These are phyloP conservation scores for Beris morrisii DNA, from an alignment of 2,888 invertebrate species.

Conservation along the genomic window DNA sequence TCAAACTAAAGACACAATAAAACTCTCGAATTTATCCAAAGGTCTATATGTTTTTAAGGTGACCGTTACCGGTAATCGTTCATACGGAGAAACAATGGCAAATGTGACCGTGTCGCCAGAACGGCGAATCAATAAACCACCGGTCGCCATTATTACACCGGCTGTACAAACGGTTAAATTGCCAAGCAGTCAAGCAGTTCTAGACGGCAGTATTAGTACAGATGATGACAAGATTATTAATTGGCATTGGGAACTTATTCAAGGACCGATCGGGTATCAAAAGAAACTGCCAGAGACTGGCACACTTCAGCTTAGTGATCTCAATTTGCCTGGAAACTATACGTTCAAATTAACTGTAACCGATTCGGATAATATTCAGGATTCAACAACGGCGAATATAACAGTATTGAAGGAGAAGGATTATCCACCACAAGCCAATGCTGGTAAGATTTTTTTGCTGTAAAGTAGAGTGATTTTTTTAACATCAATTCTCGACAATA, in stretches of 20 bases:
- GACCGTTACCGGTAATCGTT: conserved; percentile 76
- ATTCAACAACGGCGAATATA: conserved; percentile 84
- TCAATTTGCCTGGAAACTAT: conserved; percentile 85
- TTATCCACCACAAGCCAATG: conserved; percentile 94
- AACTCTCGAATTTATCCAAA: conserved; percentile 79
- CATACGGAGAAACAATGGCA: conserved; percentile 79
- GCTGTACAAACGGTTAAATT: conserved; percentile 82
- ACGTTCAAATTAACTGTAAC: conserved; percentile 89
- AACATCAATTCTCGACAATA: neutral
- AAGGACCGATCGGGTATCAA: conserved; percentile 84
- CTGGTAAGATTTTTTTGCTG: conserved; percentile 58
- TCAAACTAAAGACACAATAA: conserved; percentile 81
- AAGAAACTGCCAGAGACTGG: conserved; percentile 76
- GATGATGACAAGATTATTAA: conserved; percentile 83
- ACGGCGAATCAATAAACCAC: conserved; percentile 79
- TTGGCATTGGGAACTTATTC: conserved; percentile 91
- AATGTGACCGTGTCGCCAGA: conserved; percentile 90
- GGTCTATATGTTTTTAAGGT: conserved; percentile 87
- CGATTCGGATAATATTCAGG: conserved; percentile 85
- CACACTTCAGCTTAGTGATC: conserved; percentile 80
- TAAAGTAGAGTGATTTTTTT: neutral
- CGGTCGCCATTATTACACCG: conserved; percentile 84
- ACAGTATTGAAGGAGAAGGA: conserved; percentile 89
- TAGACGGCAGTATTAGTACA: conserved; percentile 80
- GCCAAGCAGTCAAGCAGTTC: conserved; percentile 85